A percentile compares a stretch with the other conserved stretches of the same genome.
Conservation (phyloP, 92 coral and sea anemone species). For the Palythoa heliodiscus region DNA sequence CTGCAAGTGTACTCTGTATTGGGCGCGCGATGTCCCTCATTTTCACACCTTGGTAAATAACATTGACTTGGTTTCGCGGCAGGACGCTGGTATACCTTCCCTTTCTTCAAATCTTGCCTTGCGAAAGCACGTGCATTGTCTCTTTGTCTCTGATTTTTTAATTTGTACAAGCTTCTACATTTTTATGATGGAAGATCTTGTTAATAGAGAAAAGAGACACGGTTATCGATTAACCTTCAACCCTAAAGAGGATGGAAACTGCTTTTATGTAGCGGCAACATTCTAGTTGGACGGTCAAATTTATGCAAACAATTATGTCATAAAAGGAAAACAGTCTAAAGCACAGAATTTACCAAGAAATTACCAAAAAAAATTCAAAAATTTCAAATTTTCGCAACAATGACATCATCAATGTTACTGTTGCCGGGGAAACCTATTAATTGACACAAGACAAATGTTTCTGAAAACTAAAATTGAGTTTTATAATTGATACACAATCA, state of each 20-base stretch:
- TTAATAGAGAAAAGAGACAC: conserved; percentile 6
- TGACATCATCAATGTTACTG: no score
- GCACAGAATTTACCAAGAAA: no score
- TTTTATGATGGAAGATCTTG: conserved; percentile 3
- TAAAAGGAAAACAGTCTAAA: no score
- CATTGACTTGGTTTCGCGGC: neutral
- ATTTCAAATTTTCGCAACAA: no score
- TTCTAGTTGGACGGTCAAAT: neutral
- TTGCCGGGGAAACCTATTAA: no score
- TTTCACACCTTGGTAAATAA: conserved; percentile 10
- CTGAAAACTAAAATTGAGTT: no score
- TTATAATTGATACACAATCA: no score
- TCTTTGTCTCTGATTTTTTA: neutral
- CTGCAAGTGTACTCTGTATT: conserved; percentile 10
- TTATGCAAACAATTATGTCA: no score
- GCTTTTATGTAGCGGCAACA: neutral
- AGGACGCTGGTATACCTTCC: conserved; percentile 6
- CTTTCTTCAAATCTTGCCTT: conserved; percentile 3
- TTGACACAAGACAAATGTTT: no score
- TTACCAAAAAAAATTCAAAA: no score
- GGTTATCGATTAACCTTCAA: conserved; percentile 17
- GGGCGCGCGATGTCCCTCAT: neutral
- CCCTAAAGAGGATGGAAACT: conserved; percentile 12
- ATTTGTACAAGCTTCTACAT: neutral
- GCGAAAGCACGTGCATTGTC: conserved; percentile 10